A percentile compares a stretch with the other conserved stretches of the same genome.
These are phyloP conservation scores for Trichogramma evanescens DNA, from an alignment of 2,888 invertebrate genomes.

Conservation along the genomic window DNA sequence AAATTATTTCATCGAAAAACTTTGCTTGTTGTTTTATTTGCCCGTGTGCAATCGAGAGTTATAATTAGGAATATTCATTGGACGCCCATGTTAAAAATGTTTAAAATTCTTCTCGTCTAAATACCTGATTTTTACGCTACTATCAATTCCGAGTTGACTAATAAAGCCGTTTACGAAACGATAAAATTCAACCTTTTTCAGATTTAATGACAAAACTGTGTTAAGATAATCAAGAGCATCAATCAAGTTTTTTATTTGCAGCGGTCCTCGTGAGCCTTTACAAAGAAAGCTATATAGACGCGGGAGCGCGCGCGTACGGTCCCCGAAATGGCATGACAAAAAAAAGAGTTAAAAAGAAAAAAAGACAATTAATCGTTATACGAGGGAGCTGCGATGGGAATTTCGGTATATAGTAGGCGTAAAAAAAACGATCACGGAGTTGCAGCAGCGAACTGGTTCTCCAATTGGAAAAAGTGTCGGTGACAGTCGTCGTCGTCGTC, in stretches of 20 bases:
- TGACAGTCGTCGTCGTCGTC: slow-evolving; percentile 4
- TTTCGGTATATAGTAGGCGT: slow-evolving; percentile 4
- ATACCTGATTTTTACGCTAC: not conserved
- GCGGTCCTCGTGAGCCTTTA: slow-evolving; percentile 6
- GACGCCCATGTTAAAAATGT: not conserved
- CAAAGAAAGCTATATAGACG: slow-evolving; percentile 10
- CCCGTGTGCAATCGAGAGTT: too few species aligned
- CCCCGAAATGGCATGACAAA: not conserved
- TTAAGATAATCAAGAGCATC: slow-evolving; percentile 19
- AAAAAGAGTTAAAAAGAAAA: not conserved
- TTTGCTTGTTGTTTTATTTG: not conserved
- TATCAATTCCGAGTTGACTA: not conserved
- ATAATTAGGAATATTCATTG: too few species aligned
- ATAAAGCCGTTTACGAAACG: slow-evolving; percentile 12
- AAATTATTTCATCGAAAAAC: not conserved
- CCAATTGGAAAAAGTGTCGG: slow-evolving; percentile 7
- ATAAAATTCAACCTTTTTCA: slow-evolving; percentile 1
- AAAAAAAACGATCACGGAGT: not conserved
- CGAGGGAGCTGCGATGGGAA: not conserved
- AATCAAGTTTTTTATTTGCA: slow-evolving; percentile 15
- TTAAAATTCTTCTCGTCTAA: not conserved
- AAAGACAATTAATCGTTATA: slow-evolving; percentile 4
- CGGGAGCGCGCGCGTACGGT: not conserved
- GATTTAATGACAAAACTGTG: slow-evolving; percentile 23
- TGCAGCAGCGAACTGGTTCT: not conserved